A percentile compares a stretch with the other conserved stretches of the same genome.
phyloP scores from a whole-genome alignment of 2,888 invertebrate species.

The Euzophera pinguis region DNA sequence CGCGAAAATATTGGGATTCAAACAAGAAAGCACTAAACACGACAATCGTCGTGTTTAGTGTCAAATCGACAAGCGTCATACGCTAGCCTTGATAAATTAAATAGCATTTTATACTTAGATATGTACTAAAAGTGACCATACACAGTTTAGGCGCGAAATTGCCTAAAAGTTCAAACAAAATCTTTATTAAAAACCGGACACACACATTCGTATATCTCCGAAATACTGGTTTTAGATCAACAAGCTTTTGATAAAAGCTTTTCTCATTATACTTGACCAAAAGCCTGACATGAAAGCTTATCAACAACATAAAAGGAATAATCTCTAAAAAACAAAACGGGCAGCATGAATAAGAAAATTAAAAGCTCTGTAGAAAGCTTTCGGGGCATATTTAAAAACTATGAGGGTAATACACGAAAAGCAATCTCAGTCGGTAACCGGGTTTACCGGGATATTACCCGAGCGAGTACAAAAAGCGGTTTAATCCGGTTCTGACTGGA shows the following conservation, averaged over 20 bases:
- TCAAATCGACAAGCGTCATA: too few species aligned
- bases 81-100: too few species aligned
- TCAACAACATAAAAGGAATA: constrained; percentile 7
- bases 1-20: too few species aligned
- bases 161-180: neutral
- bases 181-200: neutral
- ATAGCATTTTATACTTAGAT: too few species aligned
- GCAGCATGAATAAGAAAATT: constrained; percentile 7
- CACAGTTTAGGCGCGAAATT: too few species aligned
- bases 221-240: neutral
- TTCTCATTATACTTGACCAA: constrained; percentile 4
- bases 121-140: too few species aligned
- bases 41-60: too few species aligned
- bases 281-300: constrained; percentile 6
- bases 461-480: constrained; percentile 3
- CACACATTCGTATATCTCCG: neutral
- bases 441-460: constrained; percentile 5
- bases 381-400: constrained; percentile 12
- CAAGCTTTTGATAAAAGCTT: constrained; percentile 1
- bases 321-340: constrained; percentile 6
- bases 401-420: constrained; percentile 11
- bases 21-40: too few species aligned
- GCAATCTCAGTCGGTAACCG: constrained; percentile 10
- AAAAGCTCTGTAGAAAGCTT: constrained; percentile 7
- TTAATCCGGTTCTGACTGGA: constrained; percentile 1